Evolutionary conservation across 2,888 invertebrate genomes (phyloP).

Genomic region (Sisyra terminalis): DNA sequence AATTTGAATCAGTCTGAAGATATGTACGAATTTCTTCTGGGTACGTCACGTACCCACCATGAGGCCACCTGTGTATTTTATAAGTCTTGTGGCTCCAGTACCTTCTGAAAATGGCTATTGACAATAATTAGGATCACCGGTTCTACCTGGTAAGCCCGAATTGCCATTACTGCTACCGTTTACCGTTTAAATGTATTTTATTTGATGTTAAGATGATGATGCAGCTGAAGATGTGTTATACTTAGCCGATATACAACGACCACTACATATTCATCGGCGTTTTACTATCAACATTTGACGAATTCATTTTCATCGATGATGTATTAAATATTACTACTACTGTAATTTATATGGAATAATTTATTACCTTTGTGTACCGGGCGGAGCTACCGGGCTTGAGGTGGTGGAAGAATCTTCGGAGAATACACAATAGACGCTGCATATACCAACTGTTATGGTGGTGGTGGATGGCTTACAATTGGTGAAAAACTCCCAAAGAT

Average conservation of each 20-base stretch:
- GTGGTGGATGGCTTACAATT: slow-evolving; percentile 2
- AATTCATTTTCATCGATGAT: background rate
- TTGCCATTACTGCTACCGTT: slow-evolving; percentile 24
- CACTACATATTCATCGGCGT: background rate
- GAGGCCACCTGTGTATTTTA: too few relatives aligned
- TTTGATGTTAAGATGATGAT: background rate
- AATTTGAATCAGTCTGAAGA: too few relatives aligned
- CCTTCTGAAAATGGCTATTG: slow-evolving; percentile 11
- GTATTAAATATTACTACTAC: background rate
- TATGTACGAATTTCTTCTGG: too few relatives aligned
- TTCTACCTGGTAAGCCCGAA: slow-evolving; percentile 25
- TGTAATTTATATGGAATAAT: background rate
- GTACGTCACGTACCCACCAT: too few relatives aligned
- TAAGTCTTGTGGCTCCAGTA: too few relatives aligned
- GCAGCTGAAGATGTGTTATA: background rate
- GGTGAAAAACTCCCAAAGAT: background rate
- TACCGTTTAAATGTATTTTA: slow-evolving; percentile 19
- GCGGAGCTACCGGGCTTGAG: slow-evolving; percentile 7
- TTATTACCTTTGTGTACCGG: background rate
- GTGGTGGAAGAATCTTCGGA: slow-evolving; percentile 12
- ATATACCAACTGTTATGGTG: background rate
- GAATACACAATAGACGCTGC: slow-evolving; percentile 17
- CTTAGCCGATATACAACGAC: background rate
- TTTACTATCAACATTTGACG: background rate
- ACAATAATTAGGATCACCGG: slow-evolving; percentile 23